Conservation (phyloP, 2,113 vertebrate species). For the Paratilapia polleni region DNA sequence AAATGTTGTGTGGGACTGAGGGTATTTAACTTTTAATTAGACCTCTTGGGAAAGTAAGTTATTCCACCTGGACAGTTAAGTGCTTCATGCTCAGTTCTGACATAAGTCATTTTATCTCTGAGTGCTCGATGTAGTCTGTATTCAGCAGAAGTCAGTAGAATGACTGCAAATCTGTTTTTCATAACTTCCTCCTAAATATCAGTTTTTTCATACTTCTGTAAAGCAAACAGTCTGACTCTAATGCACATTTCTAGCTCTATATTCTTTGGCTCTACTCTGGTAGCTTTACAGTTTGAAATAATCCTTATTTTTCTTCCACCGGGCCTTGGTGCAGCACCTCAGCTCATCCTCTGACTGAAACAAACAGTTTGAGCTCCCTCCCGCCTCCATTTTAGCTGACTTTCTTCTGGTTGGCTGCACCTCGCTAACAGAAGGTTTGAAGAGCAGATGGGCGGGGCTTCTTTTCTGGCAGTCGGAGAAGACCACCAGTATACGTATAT, state of each 20-base stretch:
- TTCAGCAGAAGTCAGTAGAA: neutral
- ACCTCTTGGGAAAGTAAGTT: conserved; percentile 55
- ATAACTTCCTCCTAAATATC: neutral
- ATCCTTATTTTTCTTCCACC: neutral
- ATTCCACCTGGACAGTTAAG: conserved; percentile 41
- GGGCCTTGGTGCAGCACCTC: no score
- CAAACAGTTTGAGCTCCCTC: no score
- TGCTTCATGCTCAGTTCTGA: conserved; percentile 6
- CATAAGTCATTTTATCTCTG: conserved; percentile 3
- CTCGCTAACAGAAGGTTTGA: no score
- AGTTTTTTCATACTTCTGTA: neutral
- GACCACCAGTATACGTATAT: no score
- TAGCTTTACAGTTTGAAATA: neutral
- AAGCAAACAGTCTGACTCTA: neutral
- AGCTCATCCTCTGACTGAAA: no score
- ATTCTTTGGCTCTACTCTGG: no score
- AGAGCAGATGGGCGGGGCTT: no score
- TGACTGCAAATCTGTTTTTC: neutral
- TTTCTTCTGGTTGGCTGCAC: no score
- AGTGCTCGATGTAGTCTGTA: neutral
- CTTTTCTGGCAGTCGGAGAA: no score
- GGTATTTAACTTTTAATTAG: conserved; percentile 66
- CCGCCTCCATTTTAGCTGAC: no score
- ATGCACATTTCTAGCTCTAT: neutral
- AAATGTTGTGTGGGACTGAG: conserved; percentile 59